These are phyloP conservation scores for Nebria ingens DNA, from an alignment of 1,140 invertebrate genomes.

Conservation along the genomic window DNA sequence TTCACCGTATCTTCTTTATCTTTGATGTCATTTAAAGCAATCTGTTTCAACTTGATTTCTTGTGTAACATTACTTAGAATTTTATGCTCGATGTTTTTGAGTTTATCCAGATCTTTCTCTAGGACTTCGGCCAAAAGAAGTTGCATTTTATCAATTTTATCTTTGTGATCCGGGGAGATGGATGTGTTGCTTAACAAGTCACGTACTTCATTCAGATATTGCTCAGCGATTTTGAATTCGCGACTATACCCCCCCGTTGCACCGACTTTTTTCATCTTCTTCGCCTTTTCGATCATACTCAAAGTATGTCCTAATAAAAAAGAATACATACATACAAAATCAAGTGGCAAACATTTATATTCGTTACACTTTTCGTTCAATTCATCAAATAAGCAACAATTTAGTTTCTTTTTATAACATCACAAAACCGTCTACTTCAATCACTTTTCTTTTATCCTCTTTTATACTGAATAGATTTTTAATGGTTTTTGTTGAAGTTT, in stretches of 20 bases:
- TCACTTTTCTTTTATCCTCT: too few species aligned
- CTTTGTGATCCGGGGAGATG: conserved; percentile 33
- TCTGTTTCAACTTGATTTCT: conserved; percentile 65
- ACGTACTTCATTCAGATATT: conserved; percentile 68
- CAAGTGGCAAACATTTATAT: not conserved
- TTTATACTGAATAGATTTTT: not conserved
- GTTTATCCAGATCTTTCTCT: conserved; percentile 38
- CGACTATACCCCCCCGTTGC: conserved; percentile 88
- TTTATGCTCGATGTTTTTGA: conserved; percentile 49
- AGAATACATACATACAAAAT: conserved; percentile 10
- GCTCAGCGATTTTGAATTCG: conserved; percentile 86
- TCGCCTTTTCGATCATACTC: conserved; percentile 70
- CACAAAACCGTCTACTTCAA: too few species aligned
- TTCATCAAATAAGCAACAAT: too few species aligned
- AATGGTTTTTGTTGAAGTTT: too few species aligned
- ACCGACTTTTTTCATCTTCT: conserved; percentile 83
- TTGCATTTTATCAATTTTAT: conserved; percentile 32
- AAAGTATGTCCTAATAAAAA: conserved; percentile 52
- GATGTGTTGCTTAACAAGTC: conserved; percentile 62
- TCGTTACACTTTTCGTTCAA: too few species aligned
- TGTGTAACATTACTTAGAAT: conserved; percentile 62
- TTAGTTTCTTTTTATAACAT: too few species aligned
- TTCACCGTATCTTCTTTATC: conserved; percentile 61
- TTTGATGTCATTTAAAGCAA: conserved; percentile 63
- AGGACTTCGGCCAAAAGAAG: conserved; percentile 38